phyloP scores from a whole-genome alignment of 2,797 vertebrate species.

The Rhincodon typus region DNA sequence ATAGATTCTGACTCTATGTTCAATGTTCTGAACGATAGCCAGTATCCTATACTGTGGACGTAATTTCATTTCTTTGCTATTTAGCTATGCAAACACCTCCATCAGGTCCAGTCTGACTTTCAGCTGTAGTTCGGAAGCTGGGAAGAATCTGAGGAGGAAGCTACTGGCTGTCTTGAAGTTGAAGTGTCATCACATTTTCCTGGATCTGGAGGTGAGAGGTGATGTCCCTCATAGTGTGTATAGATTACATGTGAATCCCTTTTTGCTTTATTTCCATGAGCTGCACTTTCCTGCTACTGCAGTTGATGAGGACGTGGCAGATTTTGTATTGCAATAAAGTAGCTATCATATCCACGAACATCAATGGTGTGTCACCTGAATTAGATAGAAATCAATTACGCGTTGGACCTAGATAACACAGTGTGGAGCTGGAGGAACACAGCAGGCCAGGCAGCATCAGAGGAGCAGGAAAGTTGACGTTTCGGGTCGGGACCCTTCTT shows the following conservation, averaged over 20 bases:
- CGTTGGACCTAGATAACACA: no score
- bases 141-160: conserved; percentile 73
- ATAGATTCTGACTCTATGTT: conserved; percentile 40
- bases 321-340: neutral
- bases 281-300: neutral
- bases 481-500: no score
- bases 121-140: conserved; percentile 57
- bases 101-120: conserved; percentile 77
- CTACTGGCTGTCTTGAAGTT: conserved; percentile 68
- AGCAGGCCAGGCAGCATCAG: no score
- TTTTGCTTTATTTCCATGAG: neutral
- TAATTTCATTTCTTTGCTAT: neutral
- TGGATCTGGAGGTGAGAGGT: conserved; percentile 74
- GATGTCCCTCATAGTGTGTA: neutral
- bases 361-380: no score
- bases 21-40: no score
- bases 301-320: neutral
- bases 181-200: conserved; percentile 72
- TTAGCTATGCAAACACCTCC: conserved; percentile 73
- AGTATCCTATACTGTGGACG: neutral
- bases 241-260: neutral
- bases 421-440: no score
- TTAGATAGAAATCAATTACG: no score
- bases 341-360: neutral
- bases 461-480: no score